These are phyloP conservation scores for Cyphomyrus discorhynchus DNA, from an alignment of 2,113 vertebrate species.

Conservation along the genomic window DNA sequence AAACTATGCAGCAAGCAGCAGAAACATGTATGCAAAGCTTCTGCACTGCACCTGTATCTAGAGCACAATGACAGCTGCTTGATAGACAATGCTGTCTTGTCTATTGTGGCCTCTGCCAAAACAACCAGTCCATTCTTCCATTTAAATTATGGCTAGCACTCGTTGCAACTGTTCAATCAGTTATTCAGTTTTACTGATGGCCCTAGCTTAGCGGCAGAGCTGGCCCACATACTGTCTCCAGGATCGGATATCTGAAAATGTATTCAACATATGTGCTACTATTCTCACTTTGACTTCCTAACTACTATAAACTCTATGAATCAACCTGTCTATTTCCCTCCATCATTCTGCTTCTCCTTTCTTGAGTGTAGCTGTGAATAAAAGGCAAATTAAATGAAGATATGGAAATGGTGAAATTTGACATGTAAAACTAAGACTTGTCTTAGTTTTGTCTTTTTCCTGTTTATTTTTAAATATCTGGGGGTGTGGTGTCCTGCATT, in stretches of 20 bases:
- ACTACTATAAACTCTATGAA: background rate
- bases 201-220: background rate
- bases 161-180: constrained; percentile 52
- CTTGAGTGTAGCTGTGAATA: constrained; percentile 40
- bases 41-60: constrained; percentile 31
- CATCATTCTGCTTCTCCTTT: background rate
- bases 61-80: constrained; percentile 16
- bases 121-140: constrained; percentile 39
- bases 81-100: constrained; percentile 25
- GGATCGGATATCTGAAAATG: background rate
- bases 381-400: constrained; percentile 41
- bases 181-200: background rate
- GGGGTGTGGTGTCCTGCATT: constrained; percentile 9
- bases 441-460: background rate
- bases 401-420: background rate
- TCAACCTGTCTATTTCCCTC: background rate
- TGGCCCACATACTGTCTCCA: background rate
- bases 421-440: background rate
- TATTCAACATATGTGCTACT: background rate
- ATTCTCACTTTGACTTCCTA: background rate
- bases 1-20: constrained; percentile 14
- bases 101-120: constrained; percentile 12
- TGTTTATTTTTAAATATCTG: constrained; percentile 6
- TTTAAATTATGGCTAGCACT: constrained; percentile 48
- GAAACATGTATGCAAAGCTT: background rate